These are phyloP conservation scores for Pollenia angustigena DNA, from an alignment of 2,888 invertebrate genomes.

Conservation along the genomic window DNA sequence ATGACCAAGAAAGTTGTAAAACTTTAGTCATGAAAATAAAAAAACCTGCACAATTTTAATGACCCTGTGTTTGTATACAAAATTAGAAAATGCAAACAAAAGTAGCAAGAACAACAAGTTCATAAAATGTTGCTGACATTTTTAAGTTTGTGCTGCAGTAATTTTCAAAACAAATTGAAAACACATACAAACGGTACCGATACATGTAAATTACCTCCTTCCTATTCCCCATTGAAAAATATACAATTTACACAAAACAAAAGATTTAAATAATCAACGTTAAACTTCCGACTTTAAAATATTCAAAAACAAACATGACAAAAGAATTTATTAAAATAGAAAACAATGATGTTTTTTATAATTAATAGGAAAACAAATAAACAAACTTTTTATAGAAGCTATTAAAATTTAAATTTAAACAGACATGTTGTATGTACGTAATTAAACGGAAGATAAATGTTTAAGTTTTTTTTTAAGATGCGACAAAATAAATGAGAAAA, in stretches of 20 bases:
- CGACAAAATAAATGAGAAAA: too few species aligned
- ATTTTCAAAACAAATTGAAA: not conserved
- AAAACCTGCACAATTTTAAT: constrained; percentile 41
- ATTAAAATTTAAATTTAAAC: not conserved
- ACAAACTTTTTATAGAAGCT: not conserved
- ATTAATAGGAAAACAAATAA: not conserved
- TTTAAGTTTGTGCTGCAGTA: constrained; percentile 38
- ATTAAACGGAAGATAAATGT: constrained; percentile 1
- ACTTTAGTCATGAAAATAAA: constrained; percentile 25
- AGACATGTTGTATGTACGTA: not conserved
- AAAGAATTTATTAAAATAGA: constrained; percentile 18
- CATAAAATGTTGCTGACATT: constrained; percentile 59
- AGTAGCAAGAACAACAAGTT: constrained; percentile 37
- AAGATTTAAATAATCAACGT: constrained; percentile 14
- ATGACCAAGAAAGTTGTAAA: constrained; percentile 7
- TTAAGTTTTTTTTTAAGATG: not conserved
- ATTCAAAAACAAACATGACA: not conserved
- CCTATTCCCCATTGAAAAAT: constrained; percentile 6
- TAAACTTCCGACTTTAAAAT: constrained; percentile 34
- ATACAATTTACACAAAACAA: constrained; percentile 15
- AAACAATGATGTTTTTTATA: not conserved
- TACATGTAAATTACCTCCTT: too few species aligned
- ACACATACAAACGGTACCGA: not conserved
- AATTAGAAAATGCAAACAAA: not conserved
- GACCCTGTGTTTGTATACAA: constrained; percentile 46